Percentiles rank a stretch among this genome's conserved stretches.
phyloP scores from a whole-genome alignment of 1,140 invertebrate species.

The Ephestia elutella region DNA sequence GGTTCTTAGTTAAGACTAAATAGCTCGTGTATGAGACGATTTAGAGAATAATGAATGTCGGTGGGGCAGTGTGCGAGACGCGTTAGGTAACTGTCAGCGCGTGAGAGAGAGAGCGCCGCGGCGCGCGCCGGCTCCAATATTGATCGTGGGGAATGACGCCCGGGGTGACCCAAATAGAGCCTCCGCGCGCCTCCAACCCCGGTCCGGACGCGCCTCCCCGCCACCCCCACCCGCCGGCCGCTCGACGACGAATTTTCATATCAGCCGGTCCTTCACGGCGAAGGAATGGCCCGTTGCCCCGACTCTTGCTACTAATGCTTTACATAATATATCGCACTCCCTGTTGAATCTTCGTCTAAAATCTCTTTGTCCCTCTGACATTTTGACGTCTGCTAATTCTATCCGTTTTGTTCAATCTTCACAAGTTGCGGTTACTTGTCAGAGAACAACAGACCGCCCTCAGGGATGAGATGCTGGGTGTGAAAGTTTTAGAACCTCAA shows the following conservation, averaged over 20 bases:
- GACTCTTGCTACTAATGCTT: conserved; percentile 46
- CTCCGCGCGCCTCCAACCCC: conserved; percentile 47
- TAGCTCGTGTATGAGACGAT: conserved; percentile 34
- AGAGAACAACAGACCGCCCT: conserved; percentile 6
- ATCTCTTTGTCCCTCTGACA: conserved; percentile 41
- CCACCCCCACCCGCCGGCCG: conserved; percentile 35
- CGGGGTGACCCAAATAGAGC: conserved; percentile 73
- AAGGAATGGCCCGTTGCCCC: conserved; percentile 52
- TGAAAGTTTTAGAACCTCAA: conserved; percentile 7
- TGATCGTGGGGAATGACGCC: conserved; percentile 69
- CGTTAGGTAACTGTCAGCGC: conserved; percentile 51
- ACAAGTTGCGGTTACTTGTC: conserved; percentile 8
- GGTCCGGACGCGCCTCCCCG: conserved; percentile 36
- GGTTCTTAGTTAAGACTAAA: conserved; percentile 22
- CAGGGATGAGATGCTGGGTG: background rate
- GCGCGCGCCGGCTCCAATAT: conserved; percentile 67
- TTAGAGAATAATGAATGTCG: conserved; percentile 60
- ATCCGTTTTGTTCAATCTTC: conserved; percentile 1
- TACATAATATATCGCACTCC: conserved; percentile 48
- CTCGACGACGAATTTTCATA: conserved; percentile 69
- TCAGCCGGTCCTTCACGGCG: conserved; percentile 54
- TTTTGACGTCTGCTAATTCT: conserved; percentile 17
- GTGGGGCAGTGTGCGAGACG: conserved; percentile 51
- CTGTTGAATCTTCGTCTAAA: conserved; percentile 34
- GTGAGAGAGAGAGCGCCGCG: conserved; percentile 46